Base-by-base conservation (phyloP, 2,797 vertebrate genomes). In the Acomys russatus region DNA sequence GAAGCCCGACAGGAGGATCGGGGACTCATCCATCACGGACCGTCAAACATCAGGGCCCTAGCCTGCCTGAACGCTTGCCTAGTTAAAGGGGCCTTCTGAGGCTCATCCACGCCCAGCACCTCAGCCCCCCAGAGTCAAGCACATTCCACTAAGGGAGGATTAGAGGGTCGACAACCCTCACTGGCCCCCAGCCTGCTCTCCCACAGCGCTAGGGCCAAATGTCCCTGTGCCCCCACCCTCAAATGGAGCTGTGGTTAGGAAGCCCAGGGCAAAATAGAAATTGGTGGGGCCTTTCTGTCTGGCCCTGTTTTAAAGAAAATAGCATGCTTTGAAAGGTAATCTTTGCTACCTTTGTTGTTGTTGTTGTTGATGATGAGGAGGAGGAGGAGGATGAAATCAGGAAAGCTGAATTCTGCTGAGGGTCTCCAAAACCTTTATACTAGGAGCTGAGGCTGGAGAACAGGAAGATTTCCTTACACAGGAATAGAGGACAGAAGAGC, bases 11-110 rank as follows among this genome's bases (percentile, higher is more conserved):
- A 97, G 97, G 97, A 97, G 98, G 97, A 97, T 95, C 1, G 6
- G 96, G 96, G 64, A 44, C 96, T 98, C 98, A 98, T 98, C 97
- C 97, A 97, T 98, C 98, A 98, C 71, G 97, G 97, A 97, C 97
- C 97, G 84, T 64, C 7, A 96, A 66, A 92, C 93, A 90, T 77
- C 94, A 91, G 96, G 97, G 93, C 94, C 96, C 77, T 74, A 85
- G 76, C 95, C 97, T 98, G 95, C 88, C 94, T 68, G 91, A 96
- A 94, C 44, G 30, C 28, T 87, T 91, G 95, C 88, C 30, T 93
- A 96, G 95, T 96, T 97, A 97, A 97, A 98, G 95, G 71, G 56
- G 95, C 79, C 95, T 92, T 96, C 91, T 91, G 84, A 18, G 44
- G 71, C 90, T 79, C 68, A 64, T 70, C 91, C 25, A 51, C 92